Evolutionary conservation across 2,797 vertebrate genomes (phyloP).

Genomic region (Carcharodon carcharias): DNA sequence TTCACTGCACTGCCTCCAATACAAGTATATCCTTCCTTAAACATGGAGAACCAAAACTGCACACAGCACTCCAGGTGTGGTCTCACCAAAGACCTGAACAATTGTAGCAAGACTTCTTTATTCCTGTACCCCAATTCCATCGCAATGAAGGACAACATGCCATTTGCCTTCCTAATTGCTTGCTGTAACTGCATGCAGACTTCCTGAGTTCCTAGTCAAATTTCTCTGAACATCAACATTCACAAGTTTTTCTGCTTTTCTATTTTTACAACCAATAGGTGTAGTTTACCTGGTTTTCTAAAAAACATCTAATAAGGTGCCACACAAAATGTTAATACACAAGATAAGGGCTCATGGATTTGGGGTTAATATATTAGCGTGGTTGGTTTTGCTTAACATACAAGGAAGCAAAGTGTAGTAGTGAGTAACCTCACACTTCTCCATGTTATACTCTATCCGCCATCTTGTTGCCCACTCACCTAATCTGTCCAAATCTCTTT

Average conservation of each 20-base stretch:
- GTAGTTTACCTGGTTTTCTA: no score
- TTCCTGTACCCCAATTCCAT: not conserved
- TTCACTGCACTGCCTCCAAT: no score
- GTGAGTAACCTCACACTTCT: not conserved
- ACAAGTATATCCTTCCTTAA: not conserved
- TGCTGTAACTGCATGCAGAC: not conserved
- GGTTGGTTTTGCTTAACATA: no score
- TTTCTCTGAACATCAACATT: not conserved
- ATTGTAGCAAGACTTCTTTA: not conserved
- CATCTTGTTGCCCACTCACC: not conserved
- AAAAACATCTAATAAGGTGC: no score
- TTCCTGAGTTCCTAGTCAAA: not conserved
- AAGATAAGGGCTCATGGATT: no score
- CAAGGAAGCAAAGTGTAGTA: no score
- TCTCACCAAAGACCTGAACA: not conserved
- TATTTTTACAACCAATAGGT: not conserved
- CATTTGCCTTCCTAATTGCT: not conserved
- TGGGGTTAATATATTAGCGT: no score
- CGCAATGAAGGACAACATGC: not conserved
- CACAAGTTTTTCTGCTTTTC: not conserved
- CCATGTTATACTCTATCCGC: not conserved
- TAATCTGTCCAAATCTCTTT: not conserved
- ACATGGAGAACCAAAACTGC: not conserved
- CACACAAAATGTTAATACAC: no score
- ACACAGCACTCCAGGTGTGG: not conserved